Base-by-base conservation (phyloP, 2,113 vertebrate genomes). In the Anser cygnoides region DNA sequence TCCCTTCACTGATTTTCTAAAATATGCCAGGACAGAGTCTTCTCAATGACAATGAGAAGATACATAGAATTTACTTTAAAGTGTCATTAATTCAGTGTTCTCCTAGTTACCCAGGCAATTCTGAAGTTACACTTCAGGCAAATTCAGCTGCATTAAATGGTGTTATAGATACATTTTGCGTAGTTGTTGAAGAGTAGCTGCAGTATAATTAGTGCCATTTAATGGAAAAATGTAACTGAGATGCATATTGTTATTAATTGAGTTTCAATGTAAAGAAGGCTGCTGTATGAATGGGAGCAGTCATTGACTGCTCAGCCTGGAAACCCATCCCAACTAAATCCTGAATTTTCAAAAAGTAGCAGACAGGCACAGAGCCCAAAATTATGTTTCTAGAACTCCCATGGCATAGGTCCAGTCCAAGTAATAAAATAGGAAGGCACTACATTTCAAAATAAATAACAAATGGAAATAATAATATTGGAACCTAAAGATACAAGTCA, bases 121-220 rank as follows among this genome's bases (percentile, higher is more conserved):
- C 58, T 90, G 57, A 85, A 84, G 52, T 70, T 93, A 44, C 35
- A 85, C 93, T 93, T 93, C 85, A 90, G 93, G 78, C 50, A 97
- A 96, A 95, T 86, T 62, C 90, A 46, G 28, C 86, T 97, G 62
- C 58, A 89, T 93, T 93, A 95, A 97, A 93, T 75, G 71, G 92
- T 93, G 90, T 54, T 78, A 84, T 89, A 97, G 85, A 84, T 92
- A 94, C 49, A 96, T 59, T 97, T 83, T 93, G 46, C 89, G 89
- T 97, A 75, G 87, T 94, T 97, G 93, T 96, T 97, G 93, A 98
- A 94, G 72, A 96, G 95, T 89, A 95, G 73, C 95, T 95, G 76
- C 76, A 81, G 63, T 77, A 31, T 94, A 97, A 97, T 97, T 97
- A 96, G 89, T 93, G 70, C 46, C 74, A 94, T 80, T 96, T 98